Evolutionary conservation across 2,113 vertebrate genomes (phyloP), one percentile per base, ranked within the genome.

Genomic region (Malurus melanocephalus): DNA sequence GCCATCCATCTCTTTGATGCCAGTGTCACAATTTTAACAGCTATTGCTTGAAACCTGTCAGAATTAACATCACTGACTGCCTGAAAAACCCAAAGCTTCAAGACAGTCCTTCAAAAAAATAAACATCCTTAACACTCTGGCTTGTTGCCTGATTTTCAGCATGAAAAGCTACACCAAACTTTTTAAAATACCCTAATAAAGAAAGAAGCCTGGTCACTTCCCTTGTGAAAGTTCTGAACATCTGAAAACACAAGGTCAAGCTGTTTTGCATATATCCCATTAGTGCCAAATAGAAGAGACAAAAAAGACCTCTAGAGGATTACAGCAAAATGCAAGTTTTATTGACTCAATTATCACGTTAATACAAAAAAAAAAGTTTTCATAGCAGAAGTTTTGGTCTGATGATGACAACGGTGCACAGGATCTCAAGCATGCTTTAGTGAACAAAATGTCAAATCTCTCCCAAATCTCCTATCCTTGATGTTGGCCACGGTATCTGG

Each of bases 401-500:
- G 9, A 57, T 11, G 53, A 20, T 59, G 27, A 30, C n/a, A 79
- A 9, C 5, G 57, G 20, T 49, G 59, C 38, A 48, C 1, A 1
- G 23, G 28, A 73, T 62, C 10, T 2, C 42, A 66, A 64, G 22
- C 9, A 9, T 7, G 32, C 42, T 33, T 3, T 33, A 48, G 24
- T 1, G 1, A 71, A 27, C 10, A 81, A 73, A 90, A 75, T 17
- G 20, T 85, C 27, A 75, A 79, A 75, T 59, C 12, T 40, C 30
- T 48, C 24, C 17, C 4, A 2, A 62, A 73, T 48, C 24, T 77
- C 42, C 0, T 2, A 23, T 30, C 35, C 28, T n/a, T 55, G 14
- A 10, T 62, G 60, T 27, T 4, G 0, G 22, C 7, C 33, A 45
- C 0, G 0, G 14, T 38, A 69, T 35, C 13, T 48, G 55, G 23